phyloP scores from a whole-genome alignment of 2,113 vertebrate species.

The Carlito syrichta region DNA sequence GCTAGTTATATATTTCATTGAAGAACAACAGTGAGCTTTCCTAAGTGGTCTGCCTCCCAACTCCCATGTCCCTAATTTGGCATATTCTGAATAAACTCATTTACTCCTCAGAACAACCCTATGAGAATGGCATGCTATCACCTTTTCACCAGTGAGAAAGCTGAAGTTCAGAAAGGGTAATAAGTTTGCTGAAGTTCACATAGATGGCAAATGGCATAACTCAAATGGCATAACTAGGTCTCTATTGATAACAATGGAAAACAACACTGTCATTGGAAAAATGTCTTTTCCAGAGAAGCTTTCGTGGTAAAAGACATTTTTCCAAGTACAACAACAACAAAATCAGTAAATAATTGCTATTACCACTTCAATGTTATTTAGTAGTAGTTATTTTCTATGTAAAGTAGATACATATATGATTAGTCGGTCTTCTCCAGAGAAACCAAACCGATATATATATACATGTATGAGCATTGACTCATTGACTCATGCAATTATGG shows the following conservation, averaged over 20 bases:
- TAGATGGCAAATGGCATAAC: not conserved
- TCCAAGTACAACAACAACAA: not conserved
- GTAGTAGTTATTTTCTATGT: not conserved
- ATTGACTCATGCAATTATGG: not conserved
- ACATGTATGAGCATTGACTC: not conserved
- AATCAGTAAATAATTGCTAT: not conserved
- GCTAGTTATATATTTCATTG: not conserved
- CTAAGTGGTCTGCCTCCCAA: not conserved
- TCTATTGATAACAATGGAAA: not conserved
- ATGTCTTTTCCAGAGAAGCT: not conserved
- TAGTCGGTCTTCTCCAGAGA: not conserved
- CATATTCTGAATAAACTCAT: not conserved
- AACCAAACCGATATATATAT: not conserved
- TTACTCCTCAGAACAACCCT: not conserved
- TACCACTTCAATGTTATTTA: not conserved
- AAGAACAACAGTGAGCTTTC: not conserved
- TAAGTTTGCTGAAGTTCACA: not conserved
- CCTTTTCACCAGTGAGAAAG: not conserved
- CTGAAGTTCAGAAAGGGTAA: not conserved
- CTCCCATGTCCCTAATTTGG: not conserved
- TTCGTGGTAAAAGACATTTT: not conserved
- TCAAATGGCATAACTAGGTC: too few relatives aligned
- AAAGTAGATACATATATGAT: not conserved
- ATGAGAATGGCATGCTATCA: not conserved
- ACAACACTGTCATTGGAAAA: not conserved